Conservation (phyloP, 2,888 invertebrate species). For the Drosophila demipolita region DNA sequence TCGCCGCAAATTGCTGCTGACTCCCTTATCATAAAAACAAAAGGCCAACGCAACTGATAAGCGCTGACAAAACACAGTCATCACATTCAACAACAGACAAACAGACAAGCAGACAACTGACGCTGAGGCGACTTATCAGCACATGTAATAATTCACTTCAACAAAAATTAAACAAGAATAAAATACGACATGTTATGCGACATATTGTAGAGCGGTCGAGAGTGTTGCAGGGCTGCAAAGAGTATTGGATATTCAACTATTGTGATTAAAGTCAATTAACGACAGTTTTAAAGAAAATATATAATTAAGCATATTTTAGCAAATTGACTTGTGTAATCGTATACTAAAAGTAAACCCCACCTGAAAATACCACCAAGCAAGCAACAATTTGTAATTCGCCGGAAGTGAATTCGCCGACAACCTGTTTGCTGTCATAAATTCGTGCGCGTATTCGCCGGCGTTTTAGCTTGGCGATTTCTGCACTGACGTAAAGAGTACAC, state of each 20-base stretch:
- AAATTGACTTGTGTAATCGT: conserved; percentile 45
- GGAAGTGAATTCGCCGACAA: conserved; percentile 63
- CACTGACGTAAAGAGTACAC: conserved; percentile 58
- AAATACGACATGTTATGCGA: conserved; percentile 67
- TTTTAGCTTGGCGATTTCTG: conserved; percentile 48
- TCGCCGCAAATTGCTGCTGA: conserved; percentile 32
- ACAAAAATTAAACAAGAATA: neutral
- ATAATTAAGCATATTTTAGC: conserved; percentile 1
- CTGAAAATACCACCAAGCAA: conserved; percentile 37
- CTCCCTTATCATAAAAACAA: conserved; percentile 47
- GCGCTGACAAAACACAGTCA: conserved; percentile 32
- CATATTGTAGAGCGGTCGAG: conserved; percentile 44
- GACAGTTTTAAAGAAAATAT: conserved; percentile 6
- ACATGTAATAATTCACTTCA: conserved; percentile 26
- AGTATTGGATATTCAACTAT: conserved; percentile 55
- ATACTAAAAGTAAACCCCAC: conserved; percentile 46
- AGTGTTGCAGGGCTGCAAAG: conserved; percentile 36
- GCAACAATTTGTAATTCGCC: conserved; percentile 57
- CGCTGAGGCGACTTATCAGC: conserved; percentile 38
- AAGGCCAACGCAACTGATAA: conserved; percentile 60
- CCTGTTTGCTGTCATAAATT: conserved; percentile 74
- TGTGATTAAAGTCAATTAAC: conserved; percentile 37
- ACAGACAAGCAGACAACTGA: conserved; percentile 24
- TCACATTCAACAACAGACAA: conserved; percentile 24
- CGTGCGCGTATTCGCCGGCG: conserved; percentile 54